phyloP scores from a whole-genome alignment of 2,888 invertebrate species.

The Netelia inedita region DNA sequence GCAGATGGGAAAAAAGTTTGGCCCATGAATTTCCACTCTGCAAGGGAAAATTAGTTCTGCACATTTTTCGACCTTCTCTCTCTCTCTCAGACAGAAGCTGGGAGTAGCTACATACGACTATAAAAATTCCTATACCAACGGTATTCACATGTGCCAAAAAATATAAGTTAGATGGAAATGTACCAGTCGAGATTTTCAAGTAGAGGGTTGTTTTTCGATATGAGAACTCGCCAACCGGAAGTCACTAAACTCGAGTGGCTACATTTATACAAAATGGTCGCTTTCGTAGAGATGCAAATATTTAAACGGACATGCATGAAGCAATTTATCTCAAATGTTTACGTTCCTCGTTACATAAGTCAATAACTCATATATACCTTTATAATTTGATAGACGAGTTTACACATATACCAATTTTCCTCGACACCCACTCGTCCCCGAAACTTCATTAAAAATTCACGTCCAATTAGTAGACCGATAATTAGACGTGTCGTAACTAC shows the following conservation, averaged over 20 bases:
- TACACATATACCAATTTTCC: not conserved
- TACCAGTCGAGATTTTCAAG: constrained; percentile 5
- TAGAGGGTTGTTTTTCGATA: not conserved
- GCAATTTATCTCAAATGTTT: constrained; percentile 18
- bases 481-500: constrained; percentile 11
- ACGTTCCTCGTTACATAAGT: constrained; percentile 12
- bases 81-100: not conserved
- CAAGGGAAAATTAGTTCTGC: constrained; percentile 14
- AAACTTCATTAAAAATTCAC: constrained; percentile 37
- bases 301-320: not conserved
- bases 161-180: not conserved
- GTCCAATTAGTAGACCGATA: constrained; percentile 2
- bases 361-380: not conserved
- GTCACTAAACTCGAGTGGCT: constrained; percentile 13
- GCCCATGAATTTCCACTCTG: not conserved
- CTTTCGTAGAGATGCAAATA: not conserved
- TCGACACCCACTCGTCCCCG: too few species aligned
- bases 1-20: constrained; percentile 12
- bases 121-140: too few species aligned
- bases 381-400: too few species aligned
- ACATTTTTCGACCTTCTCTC: not conserved
- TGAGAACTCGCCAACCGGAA: constrained; percentile 13
- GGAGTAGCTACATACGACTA: too few species aligned
- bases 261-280: constrained; percentile 4
- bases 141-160: not conserved